Evolutionary conservation across 2,888 invertebrate genomes (phyloP).

Genomic region (Mimumesa dahlbomi): DNA sequence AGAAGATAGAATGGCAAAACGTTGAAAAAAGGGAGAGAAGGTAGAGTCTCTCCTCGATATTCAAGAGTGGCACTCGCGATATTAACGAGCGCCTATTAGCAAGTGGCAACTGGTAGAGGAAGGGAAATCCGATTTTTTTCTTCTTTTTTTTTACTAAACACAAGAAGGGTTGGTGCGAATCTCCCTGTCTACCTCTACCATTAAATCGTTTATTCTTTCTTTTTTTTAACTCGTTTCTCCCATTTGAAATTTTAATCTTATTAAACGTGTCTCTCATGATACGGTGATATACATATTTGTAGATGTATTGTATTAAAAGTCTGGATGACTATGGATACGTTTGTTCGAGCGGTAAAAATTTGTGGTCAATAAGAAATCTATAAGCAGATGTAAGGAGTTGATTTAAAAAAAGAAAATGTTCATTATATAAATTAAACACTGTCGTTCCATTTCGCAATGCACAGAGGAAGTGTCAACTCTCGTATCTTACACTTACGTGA

Average conservation of each 20-base stretch:
- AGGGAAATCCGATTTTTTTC: slow-evolving; percentile 37
- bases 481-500: slow-evolving; percentile 32
- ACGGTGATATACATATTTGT: no score
- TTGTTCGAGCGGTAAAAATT: no score
- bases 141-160: slow-evolving; percentile 13
- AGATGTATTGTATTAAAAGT: no score
- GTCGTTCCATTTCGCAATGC: slow-evolving; percentile 19
- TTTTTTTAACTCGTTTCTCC: slow-evolving; percentile 9
- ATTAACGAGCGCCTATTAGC: slow-evolving; percentile 57
- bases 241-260: no score
- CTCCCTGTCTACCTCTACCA: slow-evolving; percentile 1
- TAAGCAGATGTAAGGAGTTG: no score
- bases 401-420: no score
- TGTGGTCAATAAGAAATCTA: no score
- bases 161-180: slow-evolving; percentile 30
- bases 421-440: no score
- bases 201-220: slow-evolving; percentile 14
- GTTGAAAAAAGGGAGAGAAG: slow-evolving; percentile 36
- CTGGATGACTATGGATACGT: no score
- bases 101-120: slow-evolving; percentile 39
- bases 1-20: slow-evolving; percentile 14
- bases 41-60: slow-evolving; percentile 46
- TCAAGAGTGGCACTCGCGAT: slow-evolving; percentile 50
- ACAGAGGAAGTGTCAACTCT: slow-evolving; percentile 17
- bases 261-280: no score